A percentile compares a stretch with the other conserved stretches of the same genome.
Evolutionary conservation across 2,797 vertebrate species (phyloP).

Genomic region (Enteromius treurensis): DNA sequence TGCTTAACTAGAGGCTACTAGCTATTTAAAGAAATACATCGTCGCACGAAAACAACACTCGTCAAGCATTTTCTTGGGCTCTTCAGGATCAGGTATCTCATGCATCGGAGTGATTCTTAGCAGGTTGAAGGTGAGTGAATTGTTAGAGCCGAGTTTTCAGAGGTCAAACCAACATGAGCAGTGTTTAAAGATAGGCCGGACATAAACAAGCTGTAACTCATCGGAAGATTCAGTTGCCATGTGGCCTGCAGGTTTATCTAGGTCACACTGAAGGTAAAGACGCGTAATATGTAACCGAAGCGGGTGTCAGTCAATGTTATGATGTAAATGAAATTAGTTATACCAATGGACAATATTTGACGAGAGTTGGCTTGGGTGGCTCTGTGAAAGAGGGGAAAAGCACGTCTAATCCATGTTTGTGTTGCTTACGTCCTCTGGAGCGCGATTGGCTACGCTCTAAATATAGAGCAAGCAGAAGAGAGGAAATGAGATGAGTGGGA

Average conservation of each 20-base stretch:
- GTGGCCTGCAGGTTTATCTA: slow-evolving; percentile 23
- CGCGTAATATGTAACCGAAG: slow-evolving; percentile 26
- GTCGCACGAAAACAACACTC: slow-evolving; percentile 4
- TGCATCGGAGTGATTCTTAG: background rate
- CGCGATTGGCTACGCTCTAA: slow-evolving; percentile 70
- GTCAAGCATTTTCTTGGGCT: background rate
- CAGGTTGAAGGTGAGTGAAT: slow-evolving; percentile 28
- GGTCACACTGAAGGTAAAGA: slow-evolving; percentile 19
- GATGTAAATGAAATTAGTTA: background rate
- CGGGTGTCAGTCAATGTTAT: background rate
- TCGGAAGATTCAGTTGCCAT: slow-evolving; percentile 15
- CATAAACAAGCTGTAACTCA: slow-evolving; percentile 30
- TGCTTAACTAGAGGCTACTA: background rate
- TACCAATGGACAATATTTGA: background rate
- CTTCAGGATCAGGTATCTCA: slow-evolving; percentile 48
- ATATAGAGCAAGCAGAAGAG: slow-evolving; percentile 65
- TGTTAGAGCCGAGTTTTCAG: slow-evolving; percentile 6
- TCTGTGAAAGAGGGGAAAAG: background rate
- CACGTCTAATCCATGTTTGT: slow-evolving; percentile 66
- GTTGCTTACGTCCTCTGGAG: slow-evolving; percentile 66
- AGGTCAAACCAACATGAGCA: slow-evolving; percentile 30
- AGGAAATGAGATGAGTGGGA: slow-evolving; percentile 51
- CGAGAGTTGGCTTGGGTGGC: background rate
- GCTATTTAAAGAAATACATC: slow-evolving; percentile 10
- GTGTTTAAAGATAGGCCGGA: slow-evolving; percentile 37